These are phyloP conservation scores for Brachionus asplanchnoidis DNA, from an alignment of 1,140 invertebrate genomes.

Conservation along the genomic window DNA sequence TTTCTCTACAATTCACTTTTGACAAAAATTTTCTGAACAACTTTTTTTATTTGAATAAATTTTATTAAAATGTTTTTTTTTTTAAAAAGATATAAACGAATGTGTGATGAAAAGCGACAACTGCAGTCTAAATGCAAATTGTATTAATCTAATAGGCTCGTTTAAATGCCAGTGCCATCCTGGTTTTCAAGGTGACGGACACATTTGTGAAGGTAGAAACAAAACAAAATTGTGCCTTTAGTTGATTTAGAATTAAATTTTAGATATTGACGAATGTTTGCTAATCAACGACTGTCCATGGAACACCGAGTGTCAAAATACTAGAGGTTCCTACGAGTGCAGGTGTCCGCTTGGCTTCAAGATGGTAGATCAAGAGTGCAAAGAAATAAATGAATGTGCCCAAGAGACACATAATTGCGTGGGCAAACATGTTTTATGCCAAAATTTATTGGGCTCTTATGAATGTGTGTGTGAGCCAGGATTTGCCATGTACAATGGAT, in stretches of 20 bases:
- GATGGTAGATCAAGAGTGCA: background rate
- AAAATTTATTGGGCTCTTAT: constrained; percentile 33
- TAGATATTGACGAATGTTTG: constrained; percentile 38
- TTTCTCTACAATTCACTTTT: no score
- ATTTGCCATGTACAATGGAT: background rate
- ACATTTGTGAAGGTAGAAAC: background rate
- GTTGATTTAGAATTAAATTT: background rate
- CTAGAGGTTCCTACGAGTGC: constrained; percentile 18
- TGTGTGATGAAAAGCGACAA: background rate
- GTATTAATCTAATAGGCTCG: constrained; percentile 25
- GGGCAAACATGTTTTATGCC: background rate
- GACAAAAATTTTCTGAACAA: no score
- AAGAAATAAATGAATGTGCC: constrained; percentile 41
- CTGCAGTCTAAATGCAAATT: constrained; percentile 1
- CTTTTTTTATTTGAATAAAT: background rate
- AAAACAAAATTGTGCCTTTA: background rate
- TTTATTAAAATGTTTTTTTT: background rate
- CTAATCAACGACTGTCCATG: background rate
- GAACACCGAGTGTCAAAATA: constrained; percentile 16
- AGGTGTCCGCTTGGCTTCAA: background rate
- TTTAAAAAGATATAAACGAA: constrained; percentile 34
- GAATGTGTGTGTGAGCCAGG: constrained; percentile 25
- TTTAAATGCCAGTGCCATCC: constrained; percentile 26
- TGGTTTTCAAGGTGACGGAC: constrained; percentile 47
- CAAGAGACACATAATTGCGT: constrained; percentile 4